A percentile compares a stretch with the other conserved stretches of the same genome.
These are phyloP conservation scores for Gymnogyps californianus DNA, from an alignment of 2,113 vertebrate genomes.

Conservation along the genomic window DNA sequence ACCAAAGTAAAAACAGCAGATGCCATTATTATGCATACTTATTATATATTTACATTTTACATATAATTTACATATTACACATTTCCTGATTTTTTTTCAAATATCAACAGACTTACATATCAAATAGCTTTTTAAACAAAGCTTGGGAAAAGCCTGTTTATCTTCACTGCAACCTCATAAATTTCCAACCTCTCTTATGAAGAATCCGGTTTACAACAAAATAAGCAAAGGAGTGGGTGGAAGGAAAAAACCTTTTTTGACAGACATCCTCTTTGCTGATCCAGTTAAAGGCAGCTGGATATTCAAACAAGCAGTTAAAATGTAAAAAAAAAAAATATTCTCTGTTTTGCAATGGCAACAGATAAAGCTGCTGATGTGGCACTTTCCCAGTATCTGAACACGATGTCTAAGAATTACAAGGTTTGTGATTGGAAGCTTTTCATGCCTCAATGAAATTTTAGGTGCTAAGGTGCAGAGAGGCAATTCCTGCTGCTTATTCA, in stretches of 20 bases:
- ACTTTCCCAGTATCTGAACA: not conserved
- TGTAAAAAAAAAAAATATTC: not conserved
- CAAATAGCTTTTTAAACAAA: not conserved
- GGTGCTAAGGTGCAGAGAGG: not conserved
- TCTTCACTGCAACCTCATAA: not conserved
- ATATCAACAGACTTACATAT: not conserved
- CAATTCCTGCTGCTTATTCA: not conserved
- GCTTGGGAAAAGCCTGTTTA: not conserved
- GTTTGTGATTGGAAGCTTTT: not conserved
- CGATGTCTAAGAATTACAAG: not conserved
- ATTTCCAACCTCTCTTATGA: not conserved
- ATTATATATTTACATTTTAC: not conserved
- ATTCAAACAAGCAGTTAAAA: not conserved
- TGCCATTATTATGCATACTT: not conserved
- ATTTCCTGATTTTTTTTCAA: not conserved
- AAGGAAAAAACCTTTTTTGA: not conserved
- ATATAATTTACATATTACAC: not conserved
- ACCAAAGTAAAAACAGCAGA: not conserved
- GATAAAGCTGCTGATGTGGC: not conserved
- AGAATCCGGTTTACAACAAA: not conserved
- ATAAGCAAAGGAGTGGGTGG: not conserved
- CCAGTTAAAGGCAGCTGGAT: not conserved
- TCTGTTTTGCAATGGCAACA: not conserved
- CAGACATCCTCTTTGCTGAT: not conserved
- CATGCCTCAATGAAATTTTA: not conserved